Percentiles rank a stretch among this genome's conserved stretches.
phyloP scores from a whole-genome alignment of 2,888 invertebrate genomes.

The Nomada hirtipes region DNA sequence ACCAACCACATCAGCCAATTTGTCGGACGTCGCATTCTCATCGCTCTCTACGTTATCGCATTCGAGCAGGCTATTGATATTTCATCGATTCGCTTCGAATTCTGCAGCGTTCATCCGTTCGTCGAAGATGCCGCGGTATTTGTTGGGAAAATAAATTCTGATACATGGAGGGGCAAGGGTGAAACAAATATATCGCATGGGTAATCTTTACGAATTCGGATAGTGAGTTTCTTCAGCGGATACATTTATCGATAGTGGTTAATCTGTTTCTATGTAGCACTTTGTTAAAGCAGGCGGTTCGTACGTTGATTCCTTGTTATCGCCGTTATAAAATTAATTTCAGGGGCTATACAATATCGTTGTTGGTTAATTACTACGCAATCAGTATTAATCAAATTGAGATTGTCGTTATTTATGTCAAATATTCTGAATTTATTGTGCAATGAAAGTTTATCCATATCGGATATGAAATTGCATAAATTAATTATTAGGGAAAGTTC shows the following conservation, averaged over 20 bases:
- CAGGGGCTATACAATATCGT: constrained; percentile 8
- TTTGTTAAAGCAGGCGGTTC: background rate
- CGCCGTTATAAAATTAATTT: background rate
- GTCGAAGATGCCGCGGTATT: background rate
- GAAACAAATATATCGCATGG: background rate
- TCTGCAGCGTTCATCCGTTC: background rate
- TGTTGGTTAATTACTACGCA: background rate
- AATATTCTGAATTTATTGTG: background rate
- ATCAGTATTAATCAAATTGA: constrained; percentile 17
- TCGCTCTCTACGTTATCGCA: constrained; percentile 30
- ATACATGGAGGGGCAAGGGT: background rate
- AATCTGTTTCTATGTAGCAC: constrained; percentile 21
- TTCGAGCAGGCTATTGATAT: constrained; percentile 18
- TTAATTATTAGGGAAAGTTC: too few relatives aligned
- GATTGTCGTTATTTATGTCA: background rate
- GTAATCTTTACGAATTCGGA: background rate
- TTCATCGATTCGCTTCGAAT: background rate
- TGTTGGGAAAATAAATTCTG: background rate
- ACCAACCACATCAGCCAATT: constrained; percentile 65
- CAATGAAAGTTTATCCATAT: background rate
- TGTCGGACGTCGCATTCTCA: constrained; percentile 60
- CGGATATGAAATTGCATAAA: too few relatives aligned
- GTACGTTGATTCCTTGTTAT: constrained; percentile 22
- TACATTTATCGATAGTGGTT: background rate
- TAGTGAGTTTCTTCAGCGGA: background rate